These are phyloP conservation scores for Acleris literana DNA, from an alignment of 2,888 invertebrate species.

Conservation along the genomic window DNA sequence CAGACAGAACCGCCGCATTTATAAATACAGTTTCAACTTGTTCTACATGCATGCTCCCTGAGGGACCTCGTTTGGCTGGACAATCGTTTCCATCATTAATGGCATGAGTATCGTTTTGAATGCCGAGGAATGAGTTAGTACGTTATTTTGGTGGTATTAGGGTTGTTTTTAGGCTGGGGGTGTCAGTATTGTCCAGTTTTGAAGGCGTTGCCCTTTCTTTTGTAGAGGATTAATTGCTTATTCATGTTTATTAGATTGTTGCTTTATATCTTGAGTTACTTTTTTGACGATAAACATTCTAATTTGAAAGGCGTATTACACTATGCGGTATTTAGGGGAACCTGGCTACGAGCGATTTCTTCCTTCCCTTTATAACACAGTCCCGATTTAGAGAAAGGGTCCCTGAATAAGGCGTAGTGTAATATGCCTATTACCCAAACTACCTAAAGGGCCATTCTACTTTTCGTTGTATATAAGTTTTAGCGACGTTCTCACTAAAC, in stretches of 20 bases:
- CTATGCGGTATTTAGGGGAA: no score
- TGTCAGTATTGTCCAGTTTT: constrained; percentile 45
- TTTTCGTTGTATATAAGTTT: no score
- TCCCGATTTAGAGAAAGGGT: no score
- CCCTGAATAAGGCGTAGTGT: no score
- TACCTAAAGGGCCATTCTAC: no score
- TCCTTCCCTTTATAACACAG: no score
- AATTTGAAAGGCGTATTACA: no score
- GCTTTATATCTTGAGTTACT: constrained; percentile 48
- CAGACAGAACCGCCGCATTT: constrained; percentile 34
- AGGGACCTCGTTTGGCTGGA: constrained; percentile 49
- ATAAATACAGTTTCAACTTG: background rate
- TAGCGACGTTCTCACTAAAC: no score
- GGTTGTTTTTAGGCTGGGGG: constrained; percentile 38
- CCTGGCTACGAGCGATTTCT: no score
- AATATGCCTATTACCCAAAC: no score
- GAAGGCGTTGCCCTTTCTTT: constrained; percentile 57
- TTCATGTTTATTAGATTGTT: constrained; percentile 54
- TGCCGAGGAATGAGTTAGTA: constrained; percentile 40
- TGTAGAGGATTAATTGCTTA: constrained; percentile 60
- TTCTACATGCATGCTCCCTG: background rate
- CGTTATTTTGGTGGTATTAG: constrained; percentile 41
- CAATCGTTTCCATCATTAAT: constrained; percentile 47
- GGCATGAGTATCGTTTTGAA: constrained; percentile 47
- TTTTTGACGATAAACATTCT: no score